Evolutionary conservation across 2,113 vertebrate genomes (phyloP).

Genomic region (rat (Rattus norvegicus)): DNA sequence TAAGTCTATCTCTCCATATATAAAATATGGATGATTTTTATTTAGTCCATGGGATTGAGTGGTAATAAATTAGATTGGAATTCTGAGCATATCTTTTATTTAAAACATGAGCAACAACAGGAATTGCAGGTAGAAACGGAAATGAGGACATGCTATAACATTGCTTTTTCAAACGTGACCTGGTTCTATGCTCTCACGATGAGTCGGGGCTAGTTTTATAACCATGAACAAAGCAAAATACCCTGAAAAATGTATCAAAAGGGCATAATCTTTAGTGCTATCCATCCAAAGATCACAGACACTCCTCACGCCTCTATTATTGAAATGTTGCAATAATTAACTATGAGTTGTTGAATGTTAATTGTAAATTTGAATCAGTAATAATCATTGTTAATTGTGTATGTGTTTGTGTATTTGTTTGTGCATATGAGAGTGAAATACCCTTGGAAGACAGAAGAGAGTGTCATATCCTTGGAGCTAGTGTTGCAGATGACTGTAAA

Average conservation of each 20-base stretch:
- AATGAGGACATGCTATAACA: neutral
- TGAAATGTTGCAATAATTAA: neutral
- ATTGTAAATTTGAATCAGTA: neutral
- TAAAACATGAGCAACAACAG: neutral
- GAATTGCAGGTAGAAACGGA: neutral
- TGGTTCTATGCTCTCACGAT: neutral
- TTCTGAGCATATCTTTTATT: neutral
- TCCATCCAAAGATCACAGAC: neutral
- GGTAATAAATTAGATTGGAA: slow-evolving; percentile 5
- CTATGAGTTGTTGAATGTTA: neutral
- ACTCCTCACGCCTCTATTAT: neutral
- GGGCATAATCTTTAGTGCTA: neutral
- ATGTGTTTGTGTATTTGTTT: neutral
- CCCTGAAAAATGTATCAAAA: neutral
- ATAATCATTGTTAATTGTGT: neutral
- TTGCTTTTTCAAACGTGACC: neutral
- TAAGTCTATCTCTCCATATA: neutral
- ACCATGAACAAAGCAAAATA: neutral
- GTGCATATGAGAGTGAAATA: too few relatives aligned
- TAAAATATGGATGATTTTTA: neutral
- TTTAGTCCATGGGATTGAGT: neutral
- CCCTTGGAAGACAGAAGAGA: neutral
- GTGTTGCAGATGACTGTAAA: neutral
- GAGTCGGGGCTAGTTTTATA: neutral
- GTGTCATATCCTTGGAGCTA: neutral